These are phyloP conservation scores for Lota lota DNA, from an alignment of 2,113 vertebrate species.

Conservation along the genomic window DNA sequence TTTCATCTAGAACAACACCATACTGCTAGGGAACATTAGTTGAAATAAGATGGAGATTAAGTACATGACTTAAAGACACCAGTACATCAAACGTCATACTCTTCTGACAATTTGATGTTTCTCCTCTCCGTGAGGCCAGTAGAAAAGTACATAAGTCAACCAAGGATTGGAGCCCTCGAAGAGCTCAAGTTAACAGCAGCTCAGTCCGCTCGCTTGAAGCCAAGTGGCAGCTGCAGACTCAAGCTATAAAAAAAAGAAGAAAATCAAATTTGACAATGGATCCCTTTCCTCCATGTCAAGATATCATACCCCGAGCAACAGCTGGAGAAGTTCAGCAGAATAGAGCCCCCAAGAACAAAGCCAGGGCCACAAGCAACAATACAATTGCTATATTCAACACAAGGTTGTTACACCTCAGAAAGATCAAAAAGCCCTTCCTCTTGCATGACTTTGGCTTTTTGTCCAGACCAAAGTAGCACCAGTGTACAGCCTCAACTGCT, in stretches of 20 bases:
- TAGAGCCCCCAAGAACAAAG: constrained; percentile 49
- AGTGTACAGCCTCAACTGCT: constrained; percentile 54
- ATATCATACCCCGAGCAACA: constrained; percentile 57
- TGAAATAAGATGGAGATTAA: too few relatives aligned
- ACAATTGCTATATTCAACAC: constrained; percentile 49
- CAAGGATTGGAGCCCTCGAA: constrained; percentile 20
- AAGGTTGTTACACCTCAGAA: constrained; percentile 36
- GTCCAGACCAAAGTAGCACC: constrained; percentile 65
- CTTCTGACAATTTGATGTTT: constrained; percentile 22
- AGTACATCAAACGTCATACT: background rate
- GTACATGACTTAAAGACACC: too few relatives aligned
- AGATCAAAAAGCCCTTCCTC: constrained; percentile 16
- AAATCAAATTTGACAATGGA: constrained; percentile 66
- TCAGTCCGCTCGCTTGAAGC: constrained; percentile 63
- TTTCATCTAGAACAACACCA: too few relatives aligned
- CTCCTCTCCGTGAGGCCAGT: constrained; percentile 43
- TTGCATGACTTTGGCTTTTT: constrained; percentile 58
- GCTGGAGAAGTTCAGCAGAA: constrained; percentile 47
- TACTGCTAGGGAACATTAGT: too few relatives aligned
- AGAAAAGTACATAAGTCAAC: constrained; percentile 46
- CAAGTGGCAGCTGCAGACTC: constrained; percentile 69
- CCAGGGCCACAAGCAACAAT: constrained; percentile 58
- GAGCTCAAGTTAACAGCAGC: constrained; percentile 51
- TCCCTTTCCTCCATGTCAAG: constrained; percentile 59
- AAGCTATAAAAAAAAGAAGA: constrained; percentile 70